Evolutionary conservation across 2,797 vertebrate species (phyloP), one percentile per base, ranked within the genome.

Genomic region (Trachops cirrhosus): DNA sequence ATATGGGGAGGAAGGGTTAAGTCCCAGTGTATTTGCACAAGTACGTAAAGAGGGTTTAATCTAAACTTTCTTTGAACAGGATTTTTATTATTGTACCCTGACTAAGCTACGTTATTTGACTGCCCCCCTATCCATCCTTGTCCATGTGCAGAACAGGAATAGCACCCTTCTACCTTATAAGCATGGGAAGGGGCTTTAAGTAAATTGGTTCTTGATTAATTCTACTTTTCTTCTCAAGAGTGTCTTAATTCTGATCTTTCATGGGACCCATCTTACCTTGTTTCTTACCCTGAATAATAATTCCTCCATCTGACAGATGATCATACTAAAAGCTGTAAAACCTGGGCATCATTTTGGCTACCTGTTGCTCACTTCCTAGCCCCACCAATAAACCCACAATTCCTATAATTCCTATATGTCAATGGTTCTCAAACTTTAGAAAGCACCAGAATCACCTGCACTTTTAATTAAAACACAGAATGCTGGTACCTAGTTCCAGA

Each of bases 261-360:
- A 83, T 96, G n/a, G 16, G 19, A 92, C 88, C 1, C 24, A 70
- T 4, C 2, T 84, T 86, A 32, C 46, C 34, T 73, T 64, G n/a
- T 92, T 74, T 93, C 64, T 87, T 87, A 96, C 59, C 9, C 64
- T 79, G 39, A 44, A 84, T 77, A 91, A 46, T 89, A 91, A 71
- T 86, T 3, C 9, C 10, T 80, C 37, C 50, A 79, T 52, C 11
- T 48, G 2, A 3, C 6, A 44, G 9, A 9, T 62, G 18, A 80
- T 32, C 16, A 83, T 92, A 73, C 10, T 92, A 74, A 93, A 96
- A 48, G 22, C n/a, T 92, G 0, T 79, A 78, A 89, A 79, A 79
- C n/a, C 37, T 37, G 11, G 41, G 3, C 41, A 79, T 52, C 9
- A 70, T 91, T 32, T 93, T 89, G 37, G 16, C 68, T 9, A 59